Evolutionary conservation across 2,888 invertebrate species (phyloP).

Genomic region (Trachelus troglodyta): DNA sequence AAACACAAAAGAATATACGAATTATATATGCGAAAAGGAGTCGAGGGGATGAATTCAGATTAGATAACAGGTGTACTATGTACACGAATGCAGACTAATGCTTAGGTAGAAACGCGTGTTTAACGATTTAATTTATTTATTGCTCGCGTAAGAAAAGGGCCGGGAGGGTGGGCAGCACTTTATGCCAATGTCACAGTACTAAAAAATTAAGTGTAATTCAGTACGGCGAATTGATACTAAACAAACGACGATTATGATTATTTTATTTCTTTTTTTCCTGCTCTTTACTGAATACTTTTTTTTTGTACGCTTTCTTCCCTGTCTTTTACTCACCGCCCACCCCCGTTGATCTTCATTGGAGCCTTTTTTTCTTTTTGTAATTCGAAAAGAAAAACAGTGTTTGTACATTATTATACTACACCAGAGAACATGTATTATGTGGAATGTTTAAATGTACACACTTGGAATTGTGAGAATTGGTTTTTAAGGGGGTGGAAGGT

Average conservation of each 20-base stretch:
- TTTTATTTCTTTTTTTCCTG: neutral
- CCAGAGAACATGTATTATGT: neutral
- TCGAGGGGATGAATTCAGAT: neutral
- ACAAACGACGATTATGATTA: neutral
- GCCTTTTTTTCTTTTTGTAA: neutral
- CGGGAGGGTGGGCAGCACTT: neutral
- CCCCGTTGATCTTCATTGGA: neutral
- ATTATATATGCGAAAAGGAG: neutral
- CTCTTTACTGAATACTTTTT: neutral
- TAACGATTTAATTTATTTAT: slow-evolving; percentile 16
- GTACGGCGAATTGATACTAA: neutral
- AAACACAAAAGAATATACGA: neutral
- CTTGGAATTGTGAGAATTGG: neutral
- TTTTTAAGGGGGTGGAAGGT: neutral
- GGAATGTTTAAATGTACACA: neutral
- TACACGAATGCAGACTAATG: slow-evolving; percentile 18
- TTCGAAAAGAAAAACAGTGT: neutral
- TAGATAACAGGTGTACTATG: neutral
- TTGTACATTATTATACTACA: neutral
- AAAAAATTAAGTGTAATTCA: neutral
- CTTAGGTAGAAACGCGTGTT: neutral
- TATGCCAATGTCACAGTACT: neutral
- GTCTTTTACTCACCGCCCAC: neutral
- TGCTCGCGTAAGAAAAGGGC: slow-evolving; percentile 6
- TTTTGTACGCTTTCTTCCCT: neutral